Conservation (phyloP, 2,113 vertebrate species). For the Uria aalge region DNA sequence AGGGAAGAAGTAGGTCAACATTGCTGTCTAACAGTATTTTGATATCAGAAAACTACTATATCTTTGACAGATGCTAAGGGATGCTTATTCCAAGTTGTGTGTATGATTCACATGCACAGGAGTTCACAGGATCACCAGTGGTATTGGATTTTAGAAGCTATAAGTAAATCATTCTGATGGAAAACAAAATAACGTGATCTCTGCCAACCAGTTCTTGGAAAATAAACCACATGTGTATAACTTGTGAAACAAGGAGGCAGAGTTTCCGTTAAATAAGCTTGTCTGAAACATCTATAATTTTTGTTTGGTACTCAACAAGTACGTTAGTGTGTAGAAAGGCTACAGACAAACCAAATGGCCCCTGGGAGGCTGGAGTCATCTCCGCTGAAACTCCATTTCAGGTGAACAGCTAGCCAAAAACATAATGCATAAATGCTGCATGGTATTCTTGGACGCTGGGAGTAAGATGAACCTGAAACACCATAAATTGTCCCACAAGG, state of each 20-base stretch:
- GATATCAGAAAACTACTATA: neutral
- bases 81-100: neutral
- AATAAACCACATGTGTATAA: neutral
- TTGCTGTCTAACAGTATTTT: neutral
- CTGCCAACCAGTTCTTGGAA: slow-evolving; percentile 1
- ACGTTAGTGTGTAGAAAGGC: neutral
- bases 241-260: neutral
- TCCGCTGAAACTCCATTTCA: neutral
- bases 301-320: neutral
- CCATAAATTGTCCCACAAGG: neutral
- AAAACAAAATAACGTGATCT: neutral
- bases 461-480: neutral
- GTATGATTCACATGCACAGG: neutral
- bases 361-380: neutral
- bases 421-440: neutral
- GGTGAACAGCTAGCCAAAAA: neutral
- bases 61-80: neutral
- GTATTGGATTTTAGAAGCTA: neutral
- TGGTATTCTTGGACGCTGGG: neutral
- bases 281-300: neutral
- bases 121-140: neutral
- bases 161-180: neutral
- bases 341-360: neutral
- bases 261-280: neutral
- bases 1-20: neutral